phyloP scores from a whole-genome alignment of 2,797 vertebrate species.

The Pagetopsis macropterus region DNA sequence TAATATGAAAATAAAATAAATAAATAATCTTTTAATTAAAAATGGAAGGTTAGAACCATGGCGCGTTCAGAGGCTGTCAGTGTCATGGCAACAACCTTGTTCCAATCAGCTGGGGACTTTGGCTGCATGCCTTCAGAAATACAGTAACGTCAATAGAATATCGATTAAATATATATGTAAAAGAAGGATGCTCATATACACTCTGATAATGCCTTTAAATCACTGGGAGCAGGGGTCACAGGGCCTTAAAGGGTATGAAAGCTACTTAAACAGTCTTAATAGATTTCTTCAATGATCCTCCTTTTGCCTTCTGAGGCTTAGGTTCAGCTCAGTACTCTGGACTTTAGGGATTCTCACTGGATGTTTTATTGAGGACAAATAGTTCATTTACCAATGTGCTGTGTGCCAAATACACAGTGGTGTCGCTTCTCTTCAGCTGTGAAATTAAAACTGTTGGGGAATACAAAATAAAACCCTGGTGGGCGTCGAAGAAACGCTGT shows the following conservation, averaged over 20 bases:
- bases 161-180: not conserved
- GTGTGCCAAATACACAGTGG: slow-evolving; percentile 56
- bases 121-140: not conserved
- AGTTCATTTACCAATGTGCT: slow-evolving; percentile 64
- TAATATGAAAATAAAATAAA: not conserved
- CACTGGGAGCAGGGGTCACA: slow-evolving; percentile 41
- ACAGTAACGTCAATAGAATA: not conserved
- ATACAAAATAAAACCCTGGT: slow-evolving; percentile 6
- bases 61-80: not conserved
- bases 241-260: slow-evolving; percentile 45
- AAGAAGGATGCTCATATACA: not conserved
- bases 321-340: slow-evolving; percentile 45
- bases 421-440: slow-evolving; percentile 60
- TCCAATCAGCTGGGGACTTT: not conserved
- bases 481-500: slow-evolving; percentile 2
- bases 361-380: slow-evolving; percentile 72
- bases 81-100: not conserved
- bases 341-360: slow-evolving; percentile 41
- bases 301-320: slow-evolving; percentile 42
- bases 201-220: slow-evolving; percentile 3
- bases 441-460: slow-evolving; percentile 56
- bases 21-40: no score
- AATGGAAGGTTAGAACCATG: no score
- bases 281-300: slow-evolving; percentile 56
- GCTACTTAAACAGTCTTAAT: slow-evolving; percentile 42